These are phyloP conservation scores for Parnassius glacialis DNA, from an alignment of 2,888 invertebrate species.

Conservation along the genomic window DNA sequence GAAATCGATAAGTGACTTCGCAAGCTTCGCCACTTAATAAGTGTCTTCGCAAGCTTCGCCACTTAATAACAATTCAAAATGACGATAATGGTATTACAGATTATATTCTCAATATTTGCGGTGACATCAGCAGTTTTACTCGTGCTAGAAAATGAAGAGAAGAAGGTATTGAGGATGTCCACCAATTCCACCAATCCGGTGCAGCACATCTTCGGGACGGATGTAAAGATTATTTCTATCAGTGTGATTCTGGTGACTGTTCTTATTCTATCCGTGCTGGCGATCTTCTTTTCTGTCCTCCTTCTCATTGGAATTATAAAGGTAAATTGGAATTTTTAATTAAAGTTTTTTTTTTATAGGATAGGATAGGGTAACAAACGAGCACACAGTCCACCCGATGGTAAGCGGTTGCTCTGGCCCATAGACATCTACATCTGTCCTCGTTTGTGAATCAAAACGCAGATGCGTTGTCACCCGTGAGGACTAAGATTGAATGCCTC, in stretches of 20 bases:
- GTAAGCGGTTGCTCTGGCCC: too few relatives aligned
- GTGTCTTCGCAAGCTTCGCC: too few relatives aligned
- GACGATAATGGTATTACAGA: slow-evolving; percentile 3
- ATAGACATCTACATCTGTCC: too few relatives aligned
- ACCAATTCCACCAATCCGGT: neutral
- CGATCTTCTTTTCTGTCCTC: slow-evolving; percentile 8
- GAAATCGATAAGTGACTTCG: too few relatives aligned
- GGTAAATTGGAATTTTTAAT: slow-evolving; percentile 1
- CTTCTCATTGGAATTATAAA: slow-evolving; percentile 15
- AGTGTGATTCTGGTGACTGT: slow-evolving; percentile 2
- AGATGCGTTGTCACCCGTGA: too few relatives aligned
- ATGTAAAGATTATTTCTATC: slow-evolving; percentile 1
- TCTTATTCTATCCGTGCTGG: slow-evolving; percentile 4
- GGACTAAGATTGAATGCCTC: too few relatives aligned
- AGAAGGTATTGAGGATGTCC: neutral
- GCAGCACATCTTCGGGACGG: neutral
- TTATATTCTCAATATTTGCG: neutral
- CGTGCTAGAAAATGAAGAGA: neutral
- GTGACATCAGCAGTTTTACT: slow-evolving; percentile 2
- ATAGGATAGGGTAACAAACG: too few relatives aligned
- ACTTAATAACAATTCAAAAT: too few relatives aligned
- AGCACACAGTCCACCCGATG: too few relatives aligned
- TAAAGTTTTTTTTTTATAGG: too few relatives aligned
- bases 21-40: too few relatives aligned
- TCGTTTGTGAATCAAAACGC: too few relatives aligned